A percentile compares a stretch with the other conserved stretches of the same genome.
Conservation (phyloP, 2,797 vertebrate genomes). For the Columba guinea region DNA sequence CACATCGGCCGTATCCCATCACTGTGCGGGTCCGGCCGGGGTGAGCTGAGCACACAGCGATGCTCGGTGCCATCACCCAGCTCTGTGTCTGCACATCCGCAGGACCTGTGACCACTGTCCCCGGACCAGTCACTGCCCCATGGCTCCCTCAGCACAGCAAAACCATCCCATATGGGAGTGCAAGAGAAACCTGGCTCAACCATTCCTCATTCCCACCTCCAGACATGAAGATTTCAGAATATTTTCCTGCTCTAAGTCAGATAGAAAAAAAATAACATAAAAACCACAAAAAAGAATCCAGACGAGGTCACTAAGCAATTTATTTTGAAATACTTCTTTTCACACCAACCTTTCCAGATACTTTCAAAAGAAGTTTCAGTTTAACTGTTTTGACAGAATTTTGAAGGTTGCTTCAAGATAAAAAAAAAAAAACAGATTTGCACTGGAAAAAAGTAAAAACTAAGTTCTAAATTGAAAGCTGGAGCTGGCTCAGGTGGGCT, state of each 20-base stretch:
- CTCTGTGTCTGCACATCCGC: background rate
- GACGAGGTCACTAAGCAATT: background rate
- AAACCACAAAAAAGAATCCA: background rate
- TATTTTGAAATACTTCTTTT: background rate
- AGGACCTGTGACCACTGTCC: background rate
- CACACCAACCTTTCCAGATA: background rate
- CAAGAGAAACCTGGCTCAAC: background rate
- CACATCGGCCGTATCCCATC: accelerated
- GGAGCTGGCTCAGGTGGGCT: background rate
- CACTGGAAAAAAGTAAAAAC: background rate
- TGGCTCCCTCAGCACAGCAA: background rate
- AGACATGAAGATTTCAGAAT: background rate
- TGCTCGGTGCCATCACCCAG: background rate
- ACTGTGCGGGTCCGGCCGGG: accelerated
- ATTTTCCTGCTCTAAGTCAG: background rate
- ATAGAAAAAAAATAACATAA: background rate
- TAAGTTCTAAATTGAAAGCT: background rate
- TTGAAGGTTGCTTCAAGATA: background rate
- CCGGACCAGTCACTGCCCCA: background rate
- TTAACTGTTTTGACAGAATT: constrained; percentile 14
- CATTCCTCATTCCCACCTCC: background rate
- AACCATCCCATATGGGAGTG: background rate
- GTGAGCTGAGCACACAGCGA: accelerated
- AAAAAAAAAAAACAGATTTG: background rate
- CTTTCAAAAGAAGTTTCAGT: background rate